A percentile compares a stretch with the other conserved stretches of the same genome.
phyloP scores from a whole-genome alignment of 2,113 vertebrate species.

The Hydrolagus affinis region DNA sequence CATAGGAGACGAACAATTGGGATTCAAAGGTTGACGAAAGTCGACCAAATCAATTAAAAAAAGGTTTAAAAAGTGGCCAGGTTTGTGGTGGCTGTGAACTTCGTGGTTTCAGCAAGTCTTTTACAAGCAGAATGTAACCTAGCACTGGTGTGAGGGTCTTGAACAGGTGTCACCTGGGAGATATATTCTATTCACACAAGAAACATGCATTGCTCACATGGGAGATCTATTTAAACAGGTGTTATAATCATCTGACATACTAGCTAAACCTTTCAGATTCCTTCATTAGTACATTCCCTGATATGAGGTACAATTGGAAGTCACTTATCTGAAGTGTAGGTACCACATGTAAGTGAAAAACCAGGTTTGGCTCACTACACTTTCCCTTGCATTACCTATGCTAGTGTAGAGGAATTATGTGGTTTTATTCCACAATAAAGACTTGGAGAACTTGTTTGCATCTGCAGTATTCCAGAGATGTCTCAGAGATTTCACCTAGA shows the following conservation, averaged over 20 bases:
- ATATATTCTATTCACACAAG: not conserved
- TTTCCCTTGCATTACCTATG: too few species aligned
- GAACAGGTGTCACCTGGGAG: not conserved
- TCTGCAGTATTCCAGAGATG: too few species aligned
- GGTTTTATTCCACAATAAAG: too few species aligned
- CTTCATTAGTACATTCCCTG: not conserved
- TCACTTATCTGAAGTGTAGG: too few species aligned
- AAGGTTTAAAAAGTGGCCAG: not conserved
- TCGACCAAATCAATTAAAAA: not conserved
- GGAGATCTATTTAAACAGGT: not conserved
- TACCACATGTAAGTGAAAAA: too few species aligned
- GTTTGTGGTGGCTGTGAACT: conserved; percentile 1
- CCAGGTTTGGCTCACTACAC: too few species aligned
- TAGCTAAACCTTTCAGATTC: not conserved
- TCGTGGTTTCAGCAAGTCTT: not conserved
- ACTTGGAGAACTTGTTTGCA: too few species aligned
- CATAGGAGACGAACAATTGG: conserved; percentile 38
- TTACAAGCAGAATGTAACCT: not conserved
- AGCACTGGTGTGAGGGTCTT: not conserved
- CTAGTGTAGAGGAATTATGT: too few species aligned
- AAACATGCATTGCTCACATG: not conserved
- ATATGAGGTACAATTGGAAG: too few species aligned
- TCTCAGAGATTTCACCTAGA: too few species aligned
- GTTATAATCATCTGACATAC: not conserved
- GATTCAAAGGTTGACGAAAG: conserved; percentile 30